These are phyloP conservation scores for Resseliella maxima DNA, from an alignment of 2,888 invertebrate species.

Conservation along the genomic window DNA sequence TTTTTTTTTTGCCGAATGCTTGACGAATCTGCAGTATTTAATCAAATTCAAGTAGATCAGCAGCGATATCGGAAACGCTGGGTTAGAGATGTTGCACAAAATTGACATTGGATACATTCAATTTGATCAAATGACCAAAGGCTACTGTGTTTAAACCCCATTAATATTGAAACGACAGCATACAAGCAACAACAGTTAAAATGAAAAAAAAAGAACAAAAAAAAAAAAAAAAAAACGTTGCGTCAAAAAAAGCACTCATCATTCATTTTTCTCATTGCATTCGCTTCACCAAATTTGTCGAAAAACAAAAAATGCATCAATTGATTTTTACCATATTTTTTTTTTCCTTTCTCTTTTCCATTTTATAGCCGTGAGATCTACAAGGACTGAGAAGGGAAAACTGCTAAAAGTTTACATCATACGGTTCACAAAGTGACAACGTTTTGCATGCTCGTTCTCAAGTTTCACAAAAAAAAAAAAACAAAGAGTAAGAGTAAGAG, in stretches of 20 bases:
- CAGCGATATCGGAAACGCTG: background rate
- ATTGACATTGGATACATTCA: constrained; percentile 36
- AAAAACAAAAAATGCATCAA: background rate
- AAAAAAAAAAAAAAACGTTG: background rate
- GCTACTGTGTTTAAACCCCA: constrained; percentile 30
- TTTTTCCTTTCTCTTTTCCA: background rate
- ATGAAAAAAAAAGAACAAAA: too few species aligned
- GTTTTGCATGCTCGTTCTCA: background rate
- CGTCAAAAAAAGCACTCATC: constrained; percentile 29
- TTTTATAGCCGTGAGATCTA: background rate
- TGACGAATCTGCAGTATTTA: background rate
- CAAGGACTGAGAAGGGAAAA: background rate
- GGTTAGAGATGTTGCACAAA: background rate
- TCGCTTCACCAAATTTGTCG: background rate
- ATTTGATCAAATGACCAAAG: constrained; percentile 28
- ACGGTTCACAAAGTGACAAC: background rate
- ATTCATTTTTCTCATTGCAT: constrained; percentile 35
- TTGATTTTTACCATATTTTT: background rate
- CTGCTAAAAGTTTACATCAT: constrained; percentile 8
- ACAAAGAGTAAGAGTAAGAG: background rate
- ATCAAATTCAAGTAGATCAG: background rate
- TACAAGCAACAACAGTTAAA: too few species aligned
- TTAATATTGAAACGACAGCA: constrained; percentile 30
- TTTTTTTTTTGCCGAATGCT: background rate
- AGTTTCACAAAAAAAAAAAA: background rate